phyloP scores from a whole-genome alignment of 2,888 invertebrate species.

The Bedellia somnulentella region DNA sequence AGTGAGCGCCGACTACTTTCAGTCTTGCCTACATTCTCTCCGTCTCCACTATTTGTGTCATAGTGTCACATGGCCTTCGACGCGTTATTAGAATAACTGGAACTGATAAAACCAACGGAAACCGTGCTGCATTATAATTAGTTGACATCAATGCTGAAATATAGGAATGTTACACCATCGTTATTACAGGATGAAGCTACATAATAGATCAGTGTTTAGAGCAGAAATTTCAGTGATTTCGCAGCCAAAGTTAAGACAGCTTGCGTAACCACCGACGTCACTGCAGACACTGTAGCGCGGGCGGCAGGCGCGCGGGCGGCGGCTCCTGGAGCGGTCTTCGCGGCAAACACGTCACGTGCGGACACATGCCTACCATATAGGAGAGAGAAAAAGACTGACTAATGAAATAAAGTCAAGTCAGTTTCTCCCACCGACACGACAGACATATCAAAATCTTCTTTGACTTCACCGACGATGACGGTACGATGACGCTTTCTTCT shows the following conservation, averaged over 20 bases:
- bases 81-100: too few relatives aligned
- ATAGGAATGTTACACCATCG: too few relatives aligned
- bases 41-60: too few relatives aligned
- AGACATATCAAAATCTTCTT: constrained; percentile 22
- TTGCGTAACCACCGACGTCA: constrained; percentile 56
- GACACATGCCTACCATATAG: constrained; percentile 64
- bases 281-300: constrained; percentile 31
- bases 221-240: constrained; percentile 57
- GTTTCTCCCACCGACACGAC: constrained; percentile 67
- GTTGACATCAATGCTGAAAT: too few relatives aligned
- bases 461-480: too few relatives aligned
- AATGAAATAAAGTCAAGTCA: constrained; percentile 62
- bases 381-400: constrained; percentile 84
- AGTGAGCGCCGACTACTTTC: too few relatives aligned
- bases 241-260: constrained; percentile 45
- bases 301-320: constrained; percentile 6
- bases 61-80: too few relatives aligned
- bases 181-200: too few relatives aligned
- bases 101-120: too few relatives aligned
- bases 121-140: too few relatives aligned
- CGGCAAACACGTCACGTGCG: constrained; percentile 16
- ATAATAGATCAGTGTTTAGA: constrained; percentile 24
- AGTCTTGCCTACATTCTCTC: too few relatives aligned
- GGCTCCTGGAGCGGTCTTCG: constrained; percentile 2
- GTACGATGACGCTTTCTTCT: too few relatives aligned